phyloP scores from a whole-genome alignment of 1,140 invertebrate genomes.

The Paraescarpia echinospica region DNA sequence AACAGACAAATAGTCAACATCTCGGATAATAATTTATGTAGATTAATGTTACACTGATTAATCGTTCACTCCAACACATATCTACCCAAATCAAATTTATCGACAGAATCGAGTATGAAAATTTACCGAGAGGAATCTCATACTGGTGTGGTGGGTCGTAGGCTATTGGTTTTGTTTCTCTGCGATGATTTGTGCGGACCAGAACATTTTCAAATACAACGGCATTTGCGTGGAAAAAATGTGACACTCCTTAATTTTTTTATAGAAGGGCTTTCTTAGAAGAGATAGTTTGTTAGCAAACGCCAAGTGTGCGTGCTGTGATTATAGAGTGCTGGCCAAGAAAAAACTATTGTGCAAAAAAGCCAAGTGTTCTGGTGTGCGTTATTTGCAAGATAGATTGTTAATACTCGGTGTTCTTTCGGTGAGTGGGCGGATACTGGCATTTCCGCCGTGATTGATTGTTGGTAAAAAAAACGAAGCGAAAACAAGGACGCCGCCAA shows the following conservation, averaged over 20 bases:
- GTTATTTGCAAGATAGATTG: background rate
- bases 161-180: background rate
- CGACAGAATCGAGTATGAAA: too few species aligned
- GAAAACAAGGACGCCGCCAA: background rate
- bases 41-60: background rate
- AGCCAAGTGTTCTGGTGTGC: background rate
- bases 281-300: background rate
- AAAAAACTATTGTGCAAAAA: background rate
- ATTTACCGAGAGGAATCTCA: background rate
- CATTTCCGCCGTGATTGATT: background rate
- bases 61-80: background rate
- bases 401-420: background rate
- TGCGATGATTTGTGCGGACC: too few species aligned
- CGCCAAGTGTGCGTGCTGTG: background rate
- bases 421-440: background rate
- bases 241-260: background rate
- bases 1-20: background rate
- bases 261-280: background rate
- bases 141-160: background rate
- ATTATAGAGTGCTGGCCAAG: background rate
- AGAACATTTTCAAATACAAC: too few species aligned
- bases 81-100: too few species aligned
- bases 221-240: background rate
- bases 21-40: background rate
- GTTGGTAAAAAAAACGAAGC: background rate